Conservation (phyloP, 2,113 vertebrate species). For the Clinocottus analis region DNA sequence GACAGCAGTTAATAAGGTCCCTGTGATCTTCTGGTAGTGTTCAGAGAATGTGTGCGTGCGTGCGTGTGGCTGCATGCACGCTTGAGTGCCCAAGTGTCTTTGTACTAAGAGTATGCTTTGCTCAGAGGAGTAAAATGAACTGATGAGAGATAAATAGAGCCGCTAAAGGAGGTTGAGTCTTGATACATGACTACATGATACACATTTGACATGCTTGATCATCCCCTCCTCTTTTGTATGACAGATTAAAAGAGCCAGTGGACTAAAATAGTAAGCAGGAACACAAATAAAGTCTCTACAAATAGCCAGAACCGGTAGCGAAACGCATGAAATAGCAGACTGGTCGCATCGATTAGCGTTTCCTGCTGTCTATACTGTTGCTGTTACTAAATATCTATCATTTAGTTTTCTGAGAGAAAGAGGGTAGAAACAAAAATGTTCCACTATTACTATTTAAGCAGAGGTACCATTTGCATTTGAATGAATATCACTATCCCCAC, state of each 20-base stretch:
- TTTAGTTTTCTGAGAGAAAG: conserved; percentile 13
- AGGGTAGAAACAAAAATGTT: background rate
- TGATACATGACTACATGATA: conserved; percentile 40
- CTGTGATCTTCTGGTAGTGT: conserved; percentile 64
- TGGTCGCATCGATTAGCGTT: conserved; percentile 29
- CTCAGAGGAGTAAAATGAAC: conserved; percentile 35
- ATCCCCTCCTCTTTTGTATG: conserved; percentile 39
- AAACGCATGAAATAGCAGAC: conserved; percentile 24
- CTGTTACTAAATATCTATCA: background rate
- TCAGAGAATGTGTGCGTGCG: conserved; percentile 6
- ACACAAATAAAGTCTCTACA: conserved; percentile 58
- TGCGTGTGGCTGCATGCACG: conserved; percentile 34
- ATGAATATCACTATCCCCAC: background rate
- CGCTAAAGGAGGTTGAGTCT: conserved; percentile 33
- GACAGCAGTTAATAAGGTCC: conserved; percentile 86
- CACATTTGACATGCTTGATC: conserved; percentile 66
- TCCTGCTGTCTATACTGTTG: background rate
- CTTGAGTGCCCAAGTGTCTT: conserved; percentile 29
- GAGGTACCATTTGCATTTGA: background rate
- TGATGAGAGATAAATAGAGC: conserved; percentile 46
- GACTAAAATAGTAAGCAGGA: conserved; percentile 60
- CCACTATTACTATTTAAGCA: background rate
- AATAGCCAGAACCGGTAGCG: conserved; percentile 43
- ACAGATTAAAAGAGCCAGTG: conserved; percentile 58
- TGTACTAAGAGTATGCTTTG: conserved; percentile 24